Base-by-base conservation (phyloP, 2,797 vertebrate species). In the Emys orbicularis region DNA sequence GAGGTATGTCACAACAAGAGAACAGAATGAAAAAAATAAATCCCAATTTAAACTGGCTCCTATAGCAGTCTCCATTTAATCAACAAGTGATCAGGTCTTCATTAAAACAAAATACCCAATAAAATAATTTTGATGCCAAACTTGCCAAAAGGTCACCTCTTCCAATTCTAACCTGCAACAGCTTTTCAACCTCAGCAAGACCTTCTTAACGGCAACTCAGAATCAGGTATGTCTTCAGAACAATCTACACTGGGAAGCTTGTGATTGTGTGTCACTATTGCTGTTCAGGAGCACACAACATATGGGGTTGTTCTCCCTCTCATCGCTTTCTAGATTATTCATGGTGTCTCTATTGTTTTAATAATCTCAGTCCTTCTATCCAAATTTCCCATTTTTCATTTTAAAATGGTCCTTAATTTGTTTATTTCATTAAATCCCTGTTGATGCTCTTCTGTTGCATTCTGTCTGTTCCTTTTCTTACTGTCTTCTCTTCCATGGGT, bases 1-100 rank as follows among this genome's bases (percentile, higher is more conserved):
- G 6, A 93, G 68, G 72, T 41, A 92, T 89, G 47, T 85, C 52
- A 88, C 89, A 94, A 87, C 0, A 5, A 90, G 91, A 88, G 89
- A 88, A 87, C 25, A 94, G 44, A 89, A 81, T 1, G 3, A 83
- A 53, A 93, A 89, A 89, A 87, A 84, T 61, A 89, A 92, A 81
- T 74, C 72, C 44, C 65, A 84, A 1, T 94, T 82, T 95, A 15
- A 56, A 68, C 31, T 76, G 50, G 11, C 19, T 95, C 53, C 16
- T 85, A 16, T 83, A 96, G 89, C 34, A 31, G 65, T 93, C 18
- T 95, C 68, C 53, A 11, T 47, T 91, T 74, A 65, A 5, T 83
- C 4, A 49, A 77, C 11, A 84, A 72, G 16, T 91, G 41, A 61
- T 54, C 54, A 86, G 72, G 41, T 76, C 81, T 81, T 56, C 23